These are phyloP conservation scores for Amphiprion percula DNA, from an alignment of 2,113 vertebrate species.

Conservation along the genomic window DNA sequence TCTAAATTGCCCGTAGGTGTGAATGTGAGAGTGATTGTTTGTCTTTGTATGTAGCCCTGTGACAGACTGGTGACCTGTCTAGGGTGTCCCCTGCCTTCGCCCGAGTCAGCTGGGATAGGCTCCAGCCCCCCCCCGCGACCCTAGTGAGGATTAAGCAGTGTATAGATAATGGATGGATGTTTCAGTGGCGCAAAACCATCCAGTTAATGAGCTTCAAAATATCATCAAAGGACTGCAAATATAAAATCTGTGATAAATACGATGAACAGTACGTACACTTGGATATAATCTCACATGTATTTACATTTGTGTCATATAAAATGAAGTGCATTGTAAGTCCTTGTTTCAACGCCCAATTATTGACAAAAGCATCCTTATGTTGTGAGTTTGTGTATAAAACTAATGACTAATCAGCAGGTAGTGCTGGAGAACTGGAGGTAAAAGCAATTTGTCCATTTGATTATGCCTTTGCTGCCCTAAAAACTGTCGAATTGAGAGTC, in stretches of 20 bases:
- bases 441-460: slow-evolving; percentile 54
- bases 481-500: slow-evolving; percentile 58
- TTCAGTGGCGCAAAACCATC: neutral
- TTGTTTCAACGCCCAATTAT: neutral
- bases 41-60: too few relatives aligned
- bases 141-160: too few relatives aligned
- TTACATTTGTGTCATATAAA: neutral
- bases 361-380: slow-evolving; percentile 19
- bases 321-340: neutral
- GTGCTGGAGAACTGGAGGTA: slow-evolving; percentile 65
- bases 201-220: neutral
- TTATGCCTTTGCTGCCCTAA: slow-evolving; percentile 59
- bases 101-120: too few relatives aligned
- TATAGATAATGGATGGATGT: too few relatives aligned
- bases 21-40: too few relatives aligned
- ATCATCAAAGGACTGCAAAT: neutral
- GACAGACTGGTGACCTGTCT: too few relatives aligned
- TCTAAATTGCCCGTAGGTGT: too few relatives aligned
- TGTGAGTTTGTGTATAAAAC: slow-evolving; percentile 3
- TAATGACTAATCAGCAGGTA: slow-evolving; percentile 62
- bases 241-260: slow-evolving; percentile 31
- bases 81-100: too few relatives aligned
- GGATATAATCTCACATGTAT: neutral
- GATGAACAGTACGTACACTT: slow-evolving; percentile 24
- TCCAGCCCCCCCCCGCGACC: too few relatives aligned